Base-by-base conservation (phyloP, 2,888 invertebrate genomes). In the Cosmorhoe ocellata region DNA sequence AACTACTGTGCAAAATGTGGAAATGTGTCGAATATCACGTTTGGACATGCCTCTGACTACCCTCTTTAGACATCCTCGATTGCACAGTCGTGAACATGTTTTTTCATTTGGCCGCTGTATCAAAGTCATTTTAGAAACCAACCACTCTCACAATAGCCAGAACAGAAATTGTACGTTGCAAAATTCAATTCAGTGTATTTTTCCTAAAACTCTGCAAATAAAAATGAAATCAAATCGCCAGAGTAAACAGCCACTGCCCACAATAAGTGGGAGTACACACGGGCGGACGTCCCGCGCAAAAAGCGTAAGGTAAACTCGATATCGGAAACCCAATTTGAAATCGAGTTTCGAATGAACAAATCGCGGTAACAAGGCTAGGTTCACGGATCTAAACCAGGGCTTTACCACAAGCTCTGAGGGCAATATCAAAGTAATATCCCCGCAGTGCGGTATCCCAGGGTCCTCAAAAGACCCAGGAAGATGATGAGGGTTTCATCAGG, bases 281-380 rank as follows among this genome's bases (percentile, higher is more conserved):
- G 26, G 11, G 12, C 34, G 39, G 30, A 38, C 41, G 41, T 18
- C 45, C 34, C 27, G 22, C 50, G 58, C 40, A 50, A 56, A 53
- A 59, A 52, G 47, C 51, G 59, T 49, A 45, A 39, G 10, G 49
- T 42, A 59, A 56, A 57, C 51, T 40, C 37, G 24, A 46, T 49
- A 54, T 40, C 37, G 24, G 43, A 46, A 54, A 45, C 51, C 51
- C 54, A 50, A 52, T 56, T 54, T 52, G 34, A 52, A 55, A 57
- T 57, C 51, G 56, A 51, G 43, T 56, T 59, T 49, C 53, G 36
- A 44, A 43, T 26, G 39, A 48, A 43, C 41, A 46, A 46, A 46
- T 46, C 42, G 41, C 12, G n/a, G 33, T 45, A 45, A 37, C 14
- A 9, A 10, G 10, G 37, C 9, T 10, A 37, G 9, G n/a, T n/a